A percentile compares a stretch with the other conserved stretches of the same genome.
Evolutionary conservation across 2,797 vertebrate species (phyloP).

Genomic region (Propithecus deckenii): DNA sequence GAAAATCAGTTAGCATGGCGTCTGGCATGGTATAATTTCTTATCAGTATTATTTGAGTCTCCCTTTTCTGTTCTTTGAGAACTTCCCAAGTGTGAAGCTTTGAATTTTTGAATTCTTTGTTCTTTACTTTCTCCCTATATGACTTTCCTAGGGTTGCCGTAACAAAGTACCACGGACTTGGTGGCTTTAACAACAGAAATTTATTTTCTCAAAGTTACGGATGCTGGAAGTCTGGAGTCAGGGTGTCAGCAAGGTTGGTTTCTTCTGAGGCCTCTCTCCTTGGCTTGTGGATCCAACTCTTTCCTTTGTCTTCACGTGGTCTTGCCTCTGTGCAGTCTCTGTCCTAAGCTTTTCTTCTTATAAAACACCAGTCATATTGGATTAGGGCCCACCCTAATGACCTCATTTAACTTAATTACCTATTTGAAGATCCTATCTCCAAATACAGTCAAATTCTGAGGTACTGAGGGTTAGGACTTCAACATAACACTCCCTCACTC

Average conservation of each 20-base stretch:
- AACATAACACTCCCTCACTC: neutral
- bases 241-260: too few relatives aligned
- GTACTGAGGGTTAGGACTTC: neutral
- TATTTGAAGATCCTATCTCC: neutral
- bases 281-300: neutral
- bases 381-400: neutral
- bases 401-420: neutral
- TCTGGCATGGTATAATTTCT: neutral
- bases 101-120: neutral
- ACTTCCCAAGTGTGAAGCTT: neutral
- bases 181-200: neutral
- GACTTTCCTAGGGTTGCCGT: neutral
- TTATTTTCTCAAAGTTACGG: neutral
- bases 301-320: neutral
- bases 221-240: neutral
- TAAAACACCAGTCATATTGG: neutral
- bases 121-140: neutral
- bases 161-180: neutral
- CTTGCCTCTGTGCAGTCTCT: neutral
- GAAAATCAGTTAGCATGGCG: neutral
- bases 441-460: neutral
- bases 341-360: neutral
- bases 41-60: neutral
- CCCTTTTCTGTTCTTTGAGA: neutral
- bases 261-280: neutral